Evolutionary conservation across 2,888 invertebrate species (phyloP), one percentile per base, ranked within the genome.

Genomic region (Lissocephala sabroskyi): DNA sequence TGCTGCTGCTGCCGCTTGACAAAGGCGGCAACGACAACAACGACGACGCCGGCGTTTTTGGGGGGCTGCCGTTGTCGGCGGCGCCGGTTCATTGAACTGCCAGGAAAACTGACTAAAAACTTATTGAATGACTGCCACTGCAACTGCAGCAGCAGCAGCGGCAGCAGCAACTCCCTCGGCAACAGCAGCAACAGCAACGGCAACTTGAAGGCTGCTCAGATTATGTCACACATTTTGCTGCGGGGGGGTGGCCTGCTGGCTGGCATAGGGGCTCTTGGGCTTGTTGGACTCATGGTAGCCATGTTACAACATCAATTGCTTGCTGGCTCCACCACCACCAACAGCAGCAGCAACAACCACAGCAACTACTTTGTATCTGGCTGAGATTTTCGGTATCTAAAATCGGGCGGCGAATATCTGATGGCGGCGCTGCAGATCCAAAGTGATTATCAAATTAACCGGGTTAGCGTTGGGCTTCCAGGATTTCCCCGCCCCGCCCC

Each of bases 261-360:
- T 3, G 23, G 28, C 13, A 19, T 26, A 57, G 56, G 65, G 70
- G 77, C 11, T 32, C 30, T 32, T 11, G 28, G 47, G 67, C 44
- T 59, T 77, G 77, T 68, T 77, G 68, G 75, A 77, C 75, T 75
- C 75, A 53, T 78, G 78, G 71, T 71, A 78, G 76, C 76, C 65
- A 75, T 78, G 79, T 71, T 71, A 75, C 71, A 71, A 78, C 71
- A 71, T 71, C 70, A 71, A 78, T 78, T 75, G 78, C 70, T 71
- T 75, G 78, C 70, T 71, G 75, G 68, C 77, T 71, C 70, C 77
- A 70, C n/a, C n/a, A 73, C 65, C 67, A 68, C 33, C 48, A 45
- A 3, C 49, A 40, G 11, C 49, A 32, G 7, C 45, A 41, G 42
- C 73, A 53, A 47, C 43, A 45, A 65, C 14, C 67, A 62, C 66